phyloP scores from a whole-genome alignment of 2,888 invertebrate species.

The Laspeyria flexula region DNA sequence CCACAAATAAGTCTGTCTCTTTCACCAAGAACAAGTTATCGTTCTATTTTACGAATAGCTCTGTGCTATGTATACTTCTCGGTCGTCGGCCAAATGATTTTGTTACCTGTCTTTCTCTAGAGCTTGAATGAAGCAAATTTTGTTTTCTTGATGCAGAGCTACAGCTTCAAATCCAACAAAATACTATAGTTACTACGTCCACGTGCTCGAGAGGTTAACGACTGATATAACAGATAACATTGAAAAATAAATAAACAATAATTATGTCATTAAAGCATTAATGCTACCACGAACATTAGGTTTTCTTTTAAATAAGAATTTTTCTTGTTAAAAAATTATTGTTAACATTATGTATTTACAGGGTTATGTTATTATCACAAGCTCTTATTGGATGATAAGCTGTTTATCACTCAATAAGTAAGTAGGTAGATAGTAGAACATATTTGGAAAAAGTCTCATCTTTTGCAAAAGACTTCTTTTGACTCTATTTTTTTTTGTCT shows the following conservation, averaged over 20 bases:
- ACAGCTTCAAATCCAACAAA: constrained; percentile 84
- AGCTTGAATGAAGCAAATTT: constrained; percentile 83
- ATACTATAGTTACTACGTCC: constrained; percentile 79
- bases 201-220: constrained; percentile 82
- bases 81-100: constrained; percentile 83
- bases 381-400: constrained; percentile 4
- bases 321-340: background rate
- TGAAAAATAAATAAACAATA: constrained; percentile 80
- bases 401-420: background rate
- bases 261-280: constrained; percentile 37
- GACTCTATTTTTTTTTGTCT: no score
- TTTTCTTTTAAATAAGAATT: constrained; percentile 4
- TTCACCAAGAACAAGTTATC: constrained; percentile 68
- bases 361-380: constrained; percentile 19
- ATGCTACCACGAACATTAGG: constrained; percentile 20
- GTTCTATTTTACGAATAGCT: constrained; percentile 86
- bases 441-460: background rate
- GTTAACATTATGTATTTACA: constrained; percentile 11
- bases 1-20: constrained; percentile 65
- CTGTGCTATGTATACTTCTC: constrained; percentile 86
- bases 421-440: background rate
- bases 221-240: constrained; percentile 80
- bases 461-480: no score
- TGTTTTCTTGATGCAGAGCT: constrained; percentile 82
- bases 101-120: constrained; percentile 85